Evolutionary conservation across 2,797 vertebrate genomes (phyloP), one percentile per base, ranked within the genome.

Genomic region (Lithobates sylvaticus): DNA sequence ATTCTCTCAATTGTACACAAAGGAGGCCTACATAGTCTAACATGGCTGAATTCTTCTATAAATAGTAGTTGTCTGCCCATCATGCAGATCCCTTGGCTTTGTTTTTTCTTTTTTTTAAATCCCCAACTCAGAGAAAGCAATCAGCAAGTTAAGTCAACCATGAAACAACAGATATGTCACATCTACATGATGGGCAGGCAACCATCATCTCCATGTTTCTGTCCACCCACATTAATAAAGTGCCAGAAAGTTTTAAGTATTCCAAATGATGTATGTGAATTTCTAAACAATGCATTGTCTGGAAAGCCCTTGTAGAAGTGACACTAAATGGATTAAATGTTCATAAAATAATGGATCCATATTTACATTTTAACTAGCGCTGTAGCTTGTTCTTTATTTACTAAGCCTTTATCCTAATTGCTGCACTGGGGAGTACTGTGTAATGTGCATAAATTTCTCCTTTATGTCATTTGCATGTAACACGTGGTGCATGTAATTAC

Each of bases 401-500:
- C 67, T 58, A 77, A 84, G 74, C 29, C 54, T 61, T 72, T 27
- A 21, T 18, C 27, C 26, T 80, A 85, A 85, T 85, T 80, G 68
- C 70, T 69, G 69, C 77, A 54, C 42, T 26, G 71, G 76, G 77
- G 77, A 85, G 29, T 26, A 23, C 39, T 15, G 18, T 65, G 42
- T 67, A 47, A 75, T 73, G 29, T 47, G 58, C 58, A 76, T 42
- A 50, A 26, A 75, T 68, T 69, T 27, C 68, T 39, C 36, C 36
- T 79, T 73, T 75, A 36, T 69, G 84, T 73, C 42, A 80, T 85
- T 75, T 85, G 65, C 39, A 80, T 85, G 84, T 85, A 65, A 78
- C 84, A 79, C 61, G 42, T 71, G 58, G 58, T 68, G 58, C 77
- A 68, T 75, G 77, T 85, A 85, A 85, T 80, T 79, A 78, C 58